Base-by-base conservation (phyloP, 2,113 vertebrate species). In the Cebus imitator region DNA sequence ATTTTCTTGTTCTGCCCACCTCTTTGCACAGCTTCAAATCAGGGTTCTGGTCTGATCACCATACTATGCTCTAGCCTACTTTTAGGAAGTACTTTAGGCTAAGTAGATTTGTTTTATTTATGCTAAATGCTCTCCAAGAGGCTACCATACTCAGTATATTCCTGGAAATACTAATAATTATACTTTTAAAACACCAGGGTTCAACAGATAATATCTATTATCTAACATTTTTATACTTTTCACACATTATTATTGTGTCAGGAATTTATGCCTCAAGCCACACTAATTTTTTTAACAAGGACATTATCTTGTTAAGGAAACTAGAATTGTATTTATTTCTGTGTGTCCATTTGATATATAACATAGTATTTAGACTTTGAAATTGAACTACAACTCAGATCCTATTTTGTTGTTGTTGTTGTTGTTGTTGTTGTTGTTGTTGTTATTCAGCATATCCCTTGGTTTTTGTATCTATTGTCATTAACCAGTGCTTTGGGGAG, bases 81-180 rank as follows among this genome's bases (percentile, higher is more conserved):
- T 64, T 72, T 91, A 72, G 48, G 32, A 83, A 90, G n/a, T 90
- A 68, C 81, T 81, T 32, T 84, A 91, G 55, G 76, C n/a, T 55
- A 57, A 52, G 27, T 48, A 48, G 23, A 3, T 90, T 78, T 68
- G 57, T 89, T 64, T 89, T 80, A 66, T 37, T 91, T 81, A 85
- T 66, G 75, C 50, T 55, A 66, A 78, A n/a, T 86, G 58, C 37
- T 37, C 27, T 66, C 13, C 35, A 32, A 8, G 20, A 61, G 11
- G 40, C 86, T 87, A 64, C 43, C 37, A 43, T 57, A 43, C 1
- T 61, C 93, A 90, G 17, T 57, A 78, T 92, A 58, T 90, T 91
- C 78, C 81, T 88, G 21, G 87, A 87, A 89, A 83, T 94, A 78
- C n/a, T 70, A 87, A 37, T 91, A 93, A 86, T 81, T 80, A 8